phyloP scores from a whole-genome alignment of 2,113 vertebrate species.

The Tupaia tana region DNA sequence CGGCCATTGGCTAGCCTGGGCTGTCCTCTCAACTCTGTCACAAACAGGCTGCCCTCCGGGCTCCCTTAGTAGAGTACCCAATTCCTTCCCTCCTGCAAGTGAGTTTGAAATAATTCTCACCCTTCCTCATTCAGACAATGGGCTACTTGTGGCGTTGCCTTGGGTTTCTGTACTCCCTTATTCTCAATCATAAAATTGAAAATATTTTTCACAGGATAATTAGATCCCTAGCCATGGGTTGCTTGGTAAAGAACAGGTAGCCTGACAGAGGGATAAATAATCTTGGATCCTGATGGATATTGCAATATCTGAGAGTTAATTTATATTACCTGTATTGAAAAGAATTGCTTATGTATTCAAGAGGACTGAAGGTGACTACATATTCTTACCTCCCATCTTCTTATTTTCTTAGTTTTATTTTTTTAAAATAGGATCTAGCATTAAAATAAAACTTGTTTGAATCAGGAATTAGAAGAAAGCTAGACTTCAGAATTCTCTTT shows the following conservation, averaged over 20 bases:
- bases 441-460: constrained; percentile 8
- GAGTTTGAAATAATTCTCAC: not conserved
- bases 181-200: constrained; percentile 4
- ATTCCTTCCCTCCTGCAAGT: not conserved
- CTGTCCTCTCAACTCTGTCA: not conserved
- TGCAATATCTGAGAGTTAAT: not conserved
- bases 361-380: not conserved
- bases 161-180: not conserved
- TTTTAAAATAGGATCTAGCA: not conserved
- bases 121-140: not conserved
- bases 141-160: not conserved
- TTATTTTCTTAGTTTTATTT: not conserved
- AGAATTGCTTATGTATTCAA: not conserved
- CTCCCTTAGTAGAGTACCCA: not conserved
- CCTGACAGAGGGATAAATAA: constrained; percentile 5
- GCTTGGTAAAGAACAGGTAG: not conserved
- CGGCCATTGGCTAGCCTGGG: not conserved
- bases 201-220: not conserved
- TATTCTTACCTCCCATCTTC: not conserved
- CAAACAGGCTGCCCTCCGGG: not conserved
- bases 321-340: not conserved
- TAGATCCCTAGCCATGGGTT: constrained; percentile 2
- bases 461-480: constrained; percentile 4
- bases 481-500: not conserved
- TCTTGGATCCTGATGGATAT: not conserved